Percentiles rank a stretch among this genome's conserved stretches.
phyloP scores from a whole-genome alignment of 2,888 invertebrate species.

The Drosophila barbarae region DNA sequence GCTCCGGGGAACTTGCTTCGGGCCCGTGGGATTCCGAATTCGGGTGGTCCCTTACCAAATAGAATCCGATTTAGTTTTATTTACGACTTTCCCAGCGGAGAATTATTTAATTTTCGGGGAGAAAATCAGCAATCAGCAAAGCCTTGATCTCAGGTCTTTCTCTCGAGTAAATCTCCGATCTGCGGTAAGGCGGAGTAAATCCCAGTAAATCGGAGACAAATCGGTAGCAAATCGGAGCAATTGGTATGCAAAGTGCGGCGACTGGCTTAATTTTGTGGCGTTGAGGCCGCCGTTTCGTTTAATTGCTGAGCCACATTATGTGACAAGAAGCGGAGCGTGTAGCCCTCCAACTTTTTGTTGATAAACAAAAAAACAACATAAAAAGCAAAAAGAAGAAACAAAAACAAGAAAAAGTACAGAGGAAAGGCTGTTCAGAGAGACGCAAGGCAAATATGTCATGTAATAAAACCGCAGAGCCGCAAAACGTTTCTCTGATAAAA shows the following conservation, averaged over 20 bases:
- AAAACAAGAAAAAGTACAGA: conserved; percentile 7
- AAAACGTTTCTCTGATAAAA: conserved; percentile 66
- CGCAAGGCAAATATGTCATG: conserved; percentile 45
- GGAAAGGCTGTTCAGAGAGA: conserved; percentile 2
- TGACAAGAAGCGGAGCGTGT: conserved; percentile 61
- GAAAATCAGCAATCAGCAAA: neutral
- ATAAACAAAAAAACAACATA: conserved; percentile 17
- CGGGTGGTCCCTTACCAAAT: conserved; percentile 8
- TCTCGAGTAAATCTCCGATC: neutral
- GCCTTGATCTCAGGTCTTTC: neutral
- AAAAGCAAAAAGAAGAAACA: neutral
- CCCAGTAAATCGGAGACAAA: neutral
- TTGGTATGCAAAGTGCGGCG: conserved; percentile 71
- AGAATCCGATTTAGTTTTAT: neutral
- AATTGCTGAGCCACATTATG: conserved; percentile 74
- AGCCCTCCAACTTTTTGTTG: conserved; percentile 12
- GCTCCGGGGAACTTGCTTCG: conserved; percentile 25
- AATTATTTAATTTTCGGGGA: neutral
- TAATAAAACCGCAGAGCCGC: conserved; percentile 56
- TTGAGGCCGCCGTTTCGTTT: conserved; percentile 70
- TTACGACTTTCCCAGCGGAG: neutral
- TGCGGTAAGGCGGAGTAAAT: neutral
- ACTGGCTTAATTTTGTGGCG: conserved; percentile 66
- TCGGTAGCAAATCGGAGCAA: conserved; percentile 56
- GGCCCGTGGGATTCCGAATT: neutral